Conservation (phyloP, 2,797 vertebrate species). For the Rhinella marina region DNA sequence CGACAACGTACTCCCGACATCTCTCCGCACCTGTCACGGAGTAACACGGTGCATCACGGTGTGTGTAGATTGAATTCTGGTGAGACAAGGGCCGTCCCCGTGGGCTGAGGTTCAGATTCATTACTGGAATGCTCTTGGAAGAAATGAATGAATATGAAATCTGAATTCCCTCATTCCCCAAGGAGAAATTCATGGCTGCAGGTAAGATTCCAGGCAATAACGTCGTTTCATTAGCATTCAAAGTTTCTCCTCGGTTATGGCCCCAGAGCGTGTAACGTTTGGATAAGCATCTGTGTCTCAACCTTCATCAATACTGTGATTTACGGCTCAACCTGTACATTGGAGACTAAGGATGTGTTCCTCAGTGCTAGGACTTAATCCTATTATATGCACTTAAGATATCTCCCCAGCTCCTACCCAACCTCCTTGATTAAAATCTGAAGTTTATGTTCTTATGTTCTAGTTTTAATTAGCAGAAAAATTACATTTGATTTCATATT, state of each 20-base stretch:
- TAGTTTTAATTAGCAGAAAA: not conserved
- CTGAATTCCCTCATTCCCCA: conserved; percentile 29
- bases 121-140: conserved; percentile 54
- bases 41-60: not conserved
- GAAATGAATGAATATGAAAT: conserved; percentile 51
- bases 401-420: not conserved
- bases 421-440: not conserved
- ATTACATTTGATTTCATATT: not conserved
- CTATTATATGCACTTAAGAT: conserved; percentile 26
- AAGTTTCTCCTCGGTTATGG: conserved; percentile 50
- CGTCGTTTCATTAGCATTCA: conserved; percentile 44
- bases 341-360: not conserved
- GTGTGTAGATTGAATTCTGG: not conserved
- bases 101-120: conserved; percentile 47
- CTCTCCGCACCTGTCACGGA: not conserved
- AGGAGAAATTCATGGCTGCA: conserved; percentile 47
- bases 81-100: conserved; percentile 21
- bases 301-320: conserved; percentile 73
- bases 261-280: conserved; percentile 66
- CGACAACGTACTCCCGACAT: not conserved
- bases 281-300: conserved; percentile 73
- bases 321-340: conserved; percentile 70
- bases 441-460: not conserved
- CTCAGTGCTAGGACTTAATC: conserved; percentile 5
- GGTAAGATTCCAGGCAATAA: conserved; percentile 49